phyloP scores from a whole-genome alignment of 1,140 invertebrate species.

The Lordiphosa mommai region DNA sequence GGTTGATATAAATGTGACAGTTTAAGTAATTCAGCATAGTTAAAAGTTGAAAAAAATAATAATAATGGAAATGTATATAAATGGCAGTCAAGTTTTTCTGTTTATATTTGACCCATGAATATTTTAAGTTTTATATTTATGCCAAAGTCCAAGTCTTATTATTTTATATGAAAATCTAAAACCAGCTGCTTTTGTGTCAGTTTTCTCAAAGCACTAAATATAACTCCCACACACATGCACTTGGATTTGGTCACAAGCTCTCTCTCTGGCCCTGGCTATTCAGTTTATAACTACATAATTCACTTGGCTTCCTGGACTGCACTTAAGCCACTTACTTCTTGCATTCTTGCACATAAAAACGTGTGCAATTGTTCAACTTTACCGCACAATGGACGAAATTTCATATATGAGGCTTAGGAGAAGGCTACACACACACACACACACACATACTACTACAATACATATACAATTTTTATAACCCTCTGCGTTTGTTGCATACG shows the following conservation, averaged over 20 bases:
- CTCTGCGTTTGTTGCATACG: constrained; percentile 37
- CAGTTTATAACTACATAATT: constrained; percentile 49
- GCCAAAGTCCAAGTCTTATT: background rate
- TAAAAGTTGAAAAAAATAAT: no score
- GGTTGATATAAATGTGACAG: background rate
- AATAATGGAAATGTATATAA: no score
- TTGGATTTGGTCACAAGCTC: background rate
- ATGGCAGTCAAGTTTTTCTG: no score
- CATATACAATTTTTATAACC: constrained; percentile 46
- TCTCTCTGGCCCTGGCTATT: background rate
- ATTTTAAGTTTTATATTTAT: no score
- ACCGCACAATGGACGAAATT: constrained; percentile 63
- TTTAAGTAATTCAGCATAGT: no score
- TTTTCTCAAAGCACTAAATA: no score
- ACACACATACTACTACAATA: constrained; percentile 9
- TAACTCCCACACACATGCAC: background rate
- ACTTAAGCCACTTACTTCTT: constrained; percentile 75
- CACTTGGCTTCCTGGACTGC: constrained; percentile 46
- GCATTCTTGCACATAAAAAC: constrained; percentile 66
- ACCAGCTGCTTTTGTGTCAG: no score
- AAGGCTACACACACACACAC: constrained; percentile 13
- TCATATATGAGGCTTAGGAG: constrained; percentile 59
- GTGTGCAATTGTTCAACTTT: constrained; percentile 69
- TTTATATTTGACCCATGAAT: no score
- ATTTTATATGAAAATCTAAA: no score